Base-by-base conservation (phyloP, 2,888 invertebrate genomes). In the Bruchidius siliquastri region DNA sequence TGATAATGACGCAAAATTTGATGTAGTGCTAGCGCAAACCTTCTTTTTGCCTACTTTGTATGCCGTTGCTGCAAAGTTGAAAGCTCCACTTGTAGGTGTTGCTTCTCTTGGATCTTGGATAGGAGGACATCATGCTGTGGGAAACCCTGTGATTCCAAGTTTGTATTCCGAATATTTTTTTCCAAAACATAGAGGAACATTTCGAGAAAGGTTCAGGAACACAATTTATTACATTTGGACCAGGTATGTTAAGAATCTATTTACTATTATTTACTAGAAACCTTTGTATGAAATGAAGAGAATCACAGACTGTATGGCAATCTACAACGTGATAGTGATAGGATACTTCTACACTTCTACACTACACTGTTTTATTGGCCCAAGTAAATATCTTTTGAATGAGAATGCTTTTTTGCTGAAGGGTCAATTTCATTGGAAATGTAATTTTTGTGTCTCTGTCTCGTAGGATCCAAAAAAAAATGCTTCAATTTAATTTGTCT, bases 181-280 rank as follows among this genome's bases (percentile, higher is more conserved):
- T 21, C 79, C 78, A 22, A 81, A 81, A 69, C 75, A 82, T 67
- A 81, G 82, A 6, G 78, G 88, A 74, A 88, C 84, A 20, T 81
- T 87, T 66, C 87, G 87, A 32, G 85, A 87, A 76, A 77, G 84
- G 71, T 72, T 83, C 0, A 79, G 78, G 72, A 83, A 81, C 72
- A 79, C 79, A 2, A 72, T 80, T 2, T 83, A 82, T 73, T 79
- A 80, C 67, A 21, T 84, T 20, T 82, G 81, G 79, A 73, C 68
- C 18, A 68, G 68, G 68, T 68, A 68, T 10, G 68, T 21, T n/a
- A 68, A 26, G 26, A 4, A 4, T 26, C 2, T 26, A 26, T 26
- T 26, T 26, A 26, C 2, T 8, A 26, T 26, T n/a, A n/a, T n/a
- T n/a, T n/a, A n/a, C n/a, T n/a, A n/a, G n/a, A n/a, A n/a, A n/a